Evolutionary conservation across 2,888 invertebrate genomes (phyloP).

Genomic region (Nephrotoma flavescens): DNA sequence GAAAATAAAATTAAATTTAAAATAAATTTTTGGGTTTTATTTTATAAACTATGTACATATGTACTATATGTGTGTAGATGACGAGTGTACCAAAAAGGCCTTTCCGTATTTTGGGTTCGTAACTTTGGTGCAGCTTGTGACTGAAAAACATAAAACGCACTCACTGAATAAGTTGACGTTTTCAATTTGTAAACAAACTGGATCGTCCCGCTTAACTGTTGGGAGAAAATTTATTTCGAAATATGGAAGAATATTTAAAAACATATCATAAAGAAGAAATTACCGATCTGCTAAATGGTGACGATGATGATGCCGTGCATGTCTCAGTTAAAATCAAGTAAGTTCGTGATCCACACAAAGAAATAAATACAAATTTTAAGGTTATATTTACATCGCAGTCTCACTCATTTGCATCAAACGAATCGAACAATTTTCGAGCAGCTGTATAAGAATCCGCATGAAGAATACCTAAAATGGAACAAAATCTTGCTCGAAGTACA

Average conservation of each 20-base stretch:
- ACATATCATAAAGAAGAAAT: constrained; percentile 46
- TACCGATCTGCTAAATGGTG: constrained; percentile 41
- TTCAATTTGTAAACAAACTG: not conserved
- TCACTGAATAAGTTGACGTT: not conserved
- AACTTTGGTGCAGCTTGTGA: not conserved
- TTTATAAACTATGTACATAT: no score
- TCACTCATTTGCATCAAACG: constrained; percentile 26
- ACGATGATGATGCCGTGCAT: constrained; percentile 40
- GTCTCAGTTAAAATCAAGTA: constrained; percentile 58
- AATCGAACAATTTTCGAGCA: constrained; percentile 50
- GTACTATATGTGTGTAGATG: no score
- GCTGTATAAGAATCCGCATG: constrained; percentile 47
- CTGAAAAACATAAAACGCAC: not conserved
- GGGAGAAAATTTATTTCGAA: not conserved
- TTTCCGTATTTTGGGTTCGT: not conserved
- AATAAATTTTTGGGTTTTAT: not conserved
- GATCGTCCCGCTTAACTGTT: not conserved
- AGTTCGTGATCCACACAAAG: constrained; percentile 19
- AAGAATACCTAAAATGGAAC: constrained; percentile 48
- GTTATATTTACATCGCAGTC: constrained; percentile 7
- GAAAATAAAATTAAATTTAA: not conserved
- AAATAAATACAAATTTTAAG: not conserved
- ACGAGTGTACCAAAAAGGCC: not conserved
- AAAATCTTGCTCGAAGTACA: constrained; percentile 45
- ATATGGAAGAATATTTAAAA: constrained; percentile 39